Evolutionary conservation across 1,140 invertebrate species (phyloP), one percentile per base, ranked within the genome.

Genomic region (Psilanteris sp.): DNA sequence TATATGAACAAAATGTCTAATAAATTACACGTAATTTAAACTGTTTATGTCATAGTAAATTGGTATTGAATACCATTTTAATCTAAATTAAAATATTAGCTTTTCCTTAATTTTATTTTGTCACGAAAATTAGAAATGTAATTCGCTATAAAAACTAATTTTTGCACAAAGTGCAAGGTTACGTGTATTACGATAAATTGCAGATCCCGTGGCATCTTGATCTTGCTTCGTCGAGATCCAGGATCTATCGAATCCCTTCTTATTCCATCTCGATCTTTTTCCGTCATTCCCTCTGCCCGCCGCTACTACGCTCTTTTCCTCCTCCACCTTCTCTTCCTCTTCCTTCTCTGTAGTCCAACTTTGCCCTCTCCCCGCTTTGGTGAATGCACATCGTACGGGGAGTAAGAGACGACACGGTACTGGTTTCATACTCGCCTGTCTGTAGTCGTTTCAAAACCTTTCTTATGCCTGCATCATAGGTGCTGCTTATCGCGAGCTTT

Each of bases 391-490:
- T 76, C 77, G 81, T 80, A 80, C 71, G 77, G 81, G 80, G 82
- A 85, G 81, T 80, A 82, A 83, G 83, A 85, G 81, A 84, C 78
- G 72, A 75, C 74, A 72, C 71, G 68, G 43, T 73, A 71, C 75
- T 79, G 61, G 72, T 50, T 75, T 68, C 72, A 68, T 81, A 78
- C 80, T 64, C 52, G 82, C 75, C 80, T 80, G 79, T 80, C 77
- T 78, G 80, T 83, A 85, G 83, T 85, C 77, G 81, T 70, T 84
- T 79, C 81, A 84, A 84, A 85, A 82, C 81, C 83, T 81, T 78
- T 83, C 83, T 81, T 81, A 83, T 70, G 72, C 78, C 74, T 81
- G 71, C 70, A 79, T 77, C 73, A 79, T 68, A 77, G 68, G 75
- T 73, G 34, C 57, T 54, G 79, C 75, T 67, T 77, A 78, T 75